Conservation (phyloP, 2,113 vertebrate genomes). For the Tenebrosternarchus preto region DNA sequence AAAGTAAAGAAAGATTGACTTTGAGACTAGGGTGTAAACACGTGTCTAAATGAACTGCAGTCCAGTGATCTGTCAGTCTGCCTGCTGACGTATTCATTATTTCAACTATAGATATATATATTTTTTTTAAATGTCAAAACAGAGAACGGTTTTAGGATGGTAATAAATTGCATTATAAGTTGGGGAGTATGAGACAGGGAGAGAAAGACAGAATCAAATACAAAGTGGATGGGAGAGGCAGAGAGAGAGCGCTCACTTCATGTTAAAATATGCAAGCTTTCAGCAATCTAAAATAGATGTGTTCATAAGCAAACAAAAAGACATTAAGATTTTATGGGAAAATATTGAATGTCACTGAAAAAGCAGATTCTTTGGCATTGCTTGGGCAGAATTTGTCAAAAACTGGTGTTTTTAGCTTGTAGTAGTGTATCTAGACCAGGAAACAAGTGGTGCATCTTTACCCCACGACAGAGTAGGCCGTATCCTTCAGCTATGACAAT, state of each 20-base stretch:
- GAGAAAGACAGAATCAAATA: not conserved
- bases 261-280: slow-evolving; percentile 4
- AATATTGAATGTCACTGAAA: not conserved
- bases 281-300: not conserved
- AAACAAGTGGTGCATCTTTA: no score
- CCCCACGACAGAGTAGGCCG: not conserved
- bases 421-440: not conserved
- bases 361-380: not conserved
- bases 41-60: not conserved
- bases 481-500: not conserved
- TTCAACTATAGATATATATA: not conserved
- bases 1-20: not conserved
- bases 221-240: not conserved
- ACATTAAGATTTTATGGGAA: not conserved
- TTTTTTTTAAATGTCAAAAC: not conserved
- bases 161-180: not conserved
- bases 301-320: not conserved
- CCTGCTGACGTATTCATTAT: not conserved
- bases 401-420: not conserved
- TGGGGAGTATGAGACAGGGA: not conserved
- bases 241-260: not conserved
- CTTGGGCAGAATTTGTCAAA: not conserved
- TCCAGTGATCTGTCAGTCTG: not conserved
- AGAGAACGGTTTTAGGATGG: not conserved
- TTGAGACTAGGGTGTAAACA: no score